phyloP scores from a whole-genome alignment of 2,888 invertebrate species.

The Aricia artaxerxes region DNA sequence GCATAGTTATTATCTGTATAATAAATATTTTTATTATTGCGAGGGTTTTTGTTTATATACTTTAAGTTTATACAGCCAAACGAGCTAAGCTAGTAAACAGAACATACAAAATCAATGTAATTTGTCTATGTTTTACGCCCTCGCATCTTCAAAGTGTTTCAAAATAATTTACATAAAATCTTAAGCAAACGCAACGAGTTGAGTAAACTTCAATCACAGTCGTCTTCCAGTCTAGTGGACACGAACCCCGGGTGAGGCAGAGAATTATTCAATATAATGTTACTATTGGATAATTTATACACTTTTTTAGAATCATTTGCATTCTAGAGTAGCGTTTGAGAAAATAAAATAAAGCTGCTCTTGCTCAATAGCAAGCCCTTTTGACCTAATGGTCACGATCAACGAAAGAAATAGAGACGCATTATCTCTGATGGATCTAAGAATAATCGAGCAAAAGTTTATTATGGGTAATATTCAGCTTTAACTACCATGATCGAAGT shows the following conservation, averaged over 20 bases:
- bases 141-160: slow-evolving; percentile 45
- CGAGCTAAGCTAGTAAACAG: neutral
- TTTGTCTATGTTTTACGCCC: slow-evolving; percentile 27
- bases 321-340: neutral
- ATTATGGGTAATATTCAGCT: too few relatives aligned
- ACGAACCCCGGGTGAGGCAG: slow-evolving; percentile 41
- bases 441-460: too few relatives aligned
- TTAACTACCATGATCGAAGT: too few relatives aligned
- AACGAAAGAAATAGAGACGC: too few relatives aligned
- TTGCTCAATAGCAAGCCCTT: too few relatives aligned
- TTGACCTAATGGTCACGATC: too few relatives aligned
- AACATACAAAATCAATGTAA: neutral
- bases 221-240: slow-evolving; percentile 49
- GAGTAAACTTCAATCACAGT: slow-evolving; percentile 66
- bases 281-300: slow-evolving; percentile 6
- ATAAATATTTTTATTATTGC: neutral
- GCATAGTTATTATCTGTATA: too few relatives aligned
- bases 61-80: neutral
- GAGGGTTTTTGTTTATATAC: neutral
- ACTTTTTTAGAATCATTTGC: neutral
- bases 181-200: slow-evolving; percentile 63
- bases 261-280: slow-evolving; percentile 29
- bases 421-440: too few relatives aligned
- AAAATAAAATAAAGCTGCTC: too few relatives aligned
- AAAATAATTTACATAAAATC: slow-evolving; percentile 66